phyloP scores from a whole-genome alignment of 1,140 invertebrate species.

The Rhynchophorus ferrugineus region DNA sequence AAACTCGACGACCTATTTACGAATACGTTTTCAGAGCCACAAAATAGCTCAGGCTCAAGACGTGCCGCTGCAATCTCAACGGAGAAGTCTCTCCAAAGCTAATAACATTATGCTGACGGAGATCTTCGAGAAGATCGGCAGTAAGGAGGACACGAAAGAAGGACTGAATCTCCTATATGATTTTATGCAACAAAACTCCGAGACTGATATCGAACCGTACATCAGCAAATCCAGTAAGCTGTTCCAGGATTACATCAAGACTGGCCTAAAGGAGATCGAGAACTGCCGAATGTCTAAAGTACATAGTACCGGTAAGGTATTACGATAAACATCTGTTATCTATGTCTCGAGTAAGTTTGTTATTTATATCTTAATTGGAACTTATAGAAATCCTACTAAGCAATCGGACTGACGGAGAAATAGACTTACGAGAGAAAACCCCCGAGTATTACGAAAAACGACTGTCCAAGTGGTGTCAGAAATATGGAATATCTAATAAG shows the following conservation, averaged over 20 bases:
- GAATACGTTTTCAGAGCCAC: constrained; percentile 40
- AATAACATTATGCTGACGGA: constrained; percentile 78
- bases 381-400: background rate
- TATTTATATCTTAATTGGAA: background rate
- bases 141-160: constrained; percentile 79
- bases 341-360: background rate
- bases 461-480: constrained; percentile 17
- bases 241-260: constrained; percentile 88
- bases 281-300: constrained; percentile 16
- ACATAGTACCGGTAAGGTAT: background rate
- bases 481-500: too few species aligned
- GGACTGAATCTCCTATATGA: constrained; percentile 83
- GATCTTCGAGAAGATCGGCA: constrained; percentile 89
- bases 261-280: constrained; percentile 76
- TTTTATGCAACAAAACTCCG: constrained; percentile 81
- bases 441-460: constrained; percentile 16
- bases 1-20: too few species aligned
- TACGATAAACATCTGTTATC: too few species aligned
- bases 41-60: constrained; percentile 46
- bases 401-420: background rate
- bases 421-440: constrained; percentile 12
- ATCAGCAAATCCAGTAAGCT: constrained; percentile 81
- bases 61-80: constrained; percentile 41
- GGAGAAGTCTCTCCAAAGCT: constrained; percentile 56
- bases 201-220: constrained; percentile 86